These are phyloP conservation scores for Peromyscus eremicus DNA, from an alignment of 2,797 vertebrate species.

Conservation along the genomic window DNA sequence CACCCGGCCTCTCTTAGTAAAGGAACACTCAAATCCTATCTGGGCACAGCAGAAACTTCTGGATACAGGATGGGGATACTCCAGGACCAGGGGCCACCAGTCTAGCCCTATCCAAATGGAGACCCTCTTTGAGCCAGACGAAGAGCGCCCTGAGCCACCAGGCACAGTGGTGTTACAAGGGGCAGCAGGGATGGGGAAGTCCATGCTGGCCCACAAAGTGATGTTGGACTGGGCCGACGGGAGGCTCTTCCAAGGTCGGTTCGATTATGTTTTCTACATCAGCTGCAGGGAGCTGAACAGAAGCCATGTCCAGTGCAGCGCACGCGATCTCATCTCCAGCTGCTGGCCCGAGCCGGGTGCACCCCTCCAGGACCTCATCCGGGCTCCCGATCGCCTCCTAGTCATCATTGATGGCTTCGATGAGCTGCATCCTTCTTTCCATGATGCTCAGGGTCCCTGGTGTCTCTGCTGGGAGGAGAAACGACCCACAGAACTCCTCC, in stretches of 20 bases:
- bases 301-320: background rate
- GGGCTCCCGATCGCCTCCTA: slow-evolving; percentile 28
- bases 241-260: slow-evolving; percentile 68
- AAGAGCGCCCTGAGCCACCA: slow-evolving; percentile 58
- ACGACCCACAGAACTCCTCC: background rate
- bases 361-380: background rate
- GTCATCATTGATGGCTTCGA: slow-evolving; percentile 78
- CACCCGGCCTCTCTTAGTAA: slow-evolving; percentile 69
- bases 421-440: slow-evolving; percentile 66
- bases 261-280: slow-evolving; percentile 78
- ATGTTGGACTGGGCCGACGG: slow-evolving; percentile 79
- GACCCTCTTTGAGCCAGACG: slow-evolving; percentile 71
- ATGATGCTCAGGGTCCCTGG: background rate
- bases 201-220: slow-evolving; percentile 76
- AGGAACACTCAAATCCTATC: slow-evolving; percentile 32
- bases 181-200: slow-evolving; percentile 75
- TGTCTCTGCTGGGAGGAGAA: slow-evolving; percentile 31
- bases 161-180: slow-evolving; percentile 75
- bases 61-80: background rate
- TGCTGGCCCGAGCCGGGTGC: background rate
- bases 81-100: background rate
- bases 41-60: slow-evolving; percentile 62
- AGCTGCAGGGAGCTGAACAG: slow-evolving; percentile 77
- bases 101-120: slow-evolving; percentile 69
- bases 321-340: slow-evolving; percentile 35